Percentiles rank a stretch among this genome's conserved stretches.
These are phyloP conservation scores for Megalops cyprinoides DNA, from an alignment of 2,797 vertebrate genomes.

Conservation along the genomic window DNA sequence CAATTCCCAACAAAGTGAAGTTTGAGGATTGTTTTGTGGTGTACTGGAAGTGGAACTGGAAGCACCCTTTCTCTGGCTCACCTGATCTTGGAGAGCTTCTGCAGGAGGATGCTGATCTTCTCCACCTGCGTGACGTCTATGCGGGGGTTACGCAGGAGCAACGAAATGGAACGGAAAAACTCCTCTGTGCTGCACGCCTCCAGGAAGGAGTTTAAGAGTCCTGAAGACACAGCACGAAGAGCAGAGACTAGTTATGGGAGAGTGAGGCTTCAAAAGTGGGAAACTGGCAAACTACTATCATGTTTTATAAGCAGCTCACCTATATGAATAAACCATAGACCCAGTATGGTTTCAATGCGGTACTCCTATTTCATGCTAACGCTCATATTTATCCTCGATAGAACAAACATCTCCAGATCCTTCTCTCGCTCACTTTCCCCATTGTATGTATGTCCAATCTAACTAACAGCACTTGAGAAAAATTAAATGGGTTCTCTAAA, in stretches of 20 bases:
- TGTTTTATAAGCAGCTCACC: not conserved
- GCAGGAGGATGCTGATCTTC: conserved; percentile 86
- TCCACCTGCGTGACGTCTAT: conserved; percentile 77
- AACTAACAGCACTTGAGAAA: not conserved
- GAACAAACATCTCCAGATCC: not conserved
- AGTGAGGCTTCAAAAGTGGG: not conserved
- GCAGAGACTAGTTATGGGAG: not conserved
- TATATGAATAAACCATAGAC: not conserved
- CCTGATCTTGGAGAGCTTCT: conserved; percentile 90
- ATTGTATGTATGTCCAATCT: too few relatives aligned
- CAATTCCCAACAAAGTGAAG: not conserved
- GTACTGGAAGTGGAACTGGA: not conserved
- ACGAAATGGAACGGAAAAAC: conserved; percentile 80
- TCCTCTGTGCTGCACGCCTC: conserved; percentile 81
- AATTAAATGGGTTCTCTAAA: not conserved
- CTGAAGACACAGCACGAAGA: conserved; percentile 59
- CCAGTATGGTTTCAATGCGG: not conserved
- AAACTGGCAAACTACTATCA: not conserved
- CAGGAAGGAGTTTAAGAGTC: conserved; percentile 76
- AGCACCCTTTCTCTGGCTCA: conserved; percentile 57
- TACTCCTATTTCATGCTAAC: too few relatives aligned
- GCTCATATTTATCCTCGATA: not conserved
- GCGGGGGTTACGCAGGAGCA: conserved; percentile 77
- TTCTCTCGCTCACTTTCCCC: not conserved
- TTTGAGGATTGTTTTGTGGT: too few relatives aligned